A percentile compares a stretch with the other conserved stretches of the same genome.
These are phyloP conservation scores for Plecotus auritus DNA, from an alignment of 2,113 vertebrate species.

Conservation along the genomic window DNA sequence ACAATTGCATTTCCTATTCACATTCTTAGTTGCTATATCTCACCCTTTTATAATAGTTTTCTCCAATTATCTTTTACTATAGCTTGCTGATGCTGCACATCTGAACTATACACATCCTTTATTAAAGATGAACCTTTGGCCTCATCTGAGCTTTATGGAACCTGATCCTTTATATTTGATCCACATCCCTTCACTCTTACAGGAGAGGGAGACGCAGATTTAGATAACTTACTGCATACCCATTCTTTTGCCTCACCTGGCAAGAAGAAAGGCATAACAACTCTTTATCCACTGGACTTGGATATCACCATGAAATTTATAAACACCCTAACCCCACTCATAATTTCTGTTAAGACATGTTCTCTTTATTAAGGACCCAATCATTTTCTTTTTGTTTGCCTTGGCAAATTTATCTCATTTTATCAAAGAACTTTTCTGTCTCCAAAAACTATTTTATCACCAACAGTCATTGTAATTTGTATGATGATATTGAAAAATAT, in stretches of 20 bases:
- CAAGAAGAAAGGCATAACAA: neutral
- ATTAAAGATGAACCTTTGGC: neutral
- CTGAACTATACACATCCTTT: neutral
- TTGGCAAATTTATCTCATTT: conserved; percentile 22
- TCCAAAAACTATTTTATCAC: neutral
- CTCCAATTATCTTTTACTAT: neutral
- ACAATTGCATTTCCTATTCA: neutral
- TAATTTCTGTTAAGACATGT: neutral
- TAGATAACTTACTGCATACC: neutral
- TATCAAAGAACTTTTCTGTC: neutral
- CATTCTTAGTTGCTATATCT: neutral
- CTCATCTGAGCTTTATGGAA: neutral
- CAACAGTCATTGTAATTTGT: neutral
- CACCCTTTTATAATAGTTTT: neutral
- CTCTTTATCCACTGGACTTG: neutral
- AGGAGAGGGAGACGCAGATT: neutral
- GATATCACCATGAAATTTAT: neutral
- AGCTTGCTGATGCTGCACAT: neutral
- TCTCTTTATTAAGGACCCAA: neutral
- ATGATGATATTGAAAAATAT: conserved; percentile 1
- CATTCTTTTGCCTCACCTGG: neutral
- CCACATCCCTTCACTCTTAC: neutral
- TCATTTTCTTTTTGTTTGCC: neutral
- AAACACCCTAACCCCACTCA: neutral
- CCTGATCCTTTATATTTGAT: neutral